These are phyloP conservation scores for Hanleya hanleyi DNA, from an alignment of 2,888 invertebrate genomes.

Conservation along the genomic window DNA sequence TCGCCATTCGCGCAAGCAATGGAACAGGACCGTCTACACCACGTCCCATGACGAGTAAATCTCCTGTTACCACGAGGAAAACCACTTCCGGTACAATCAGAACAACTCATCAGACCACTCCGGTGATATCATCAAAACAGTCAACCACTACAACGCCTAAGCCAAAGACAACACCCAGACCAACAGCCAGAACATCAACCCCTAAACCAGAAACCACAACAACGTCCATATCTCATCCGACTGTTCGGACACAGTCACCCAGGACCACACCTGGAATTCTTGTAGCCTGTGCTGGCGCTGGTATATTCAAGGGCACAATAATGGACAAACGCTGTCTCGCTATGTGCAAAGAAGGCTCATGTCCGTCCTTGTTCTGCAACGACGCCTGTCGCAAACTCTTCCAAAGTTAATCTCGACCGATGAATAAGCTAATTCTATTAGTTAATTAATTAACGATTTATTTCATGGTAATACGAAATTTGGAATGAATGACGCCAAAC, in stretches of 20 bases:
- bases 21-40: not conserved
- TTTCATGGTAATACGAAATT: too few species aligned
- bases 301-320: not conserved
- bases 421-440: too few species aligned
- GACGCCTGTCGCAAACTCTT: not conserved
- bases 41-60: not conserved
- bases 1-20: not conserved
- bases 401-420: too few species aligned
- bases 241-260: not conserved
- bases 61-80: too few species aligned
- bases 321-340: not conserved
- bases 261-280: too few species aligned
- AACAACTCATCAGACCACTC: too few species aligned
- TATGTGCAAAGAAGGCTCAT: not conserved
- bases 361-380: not conserved
- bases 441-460: too few species aligned
- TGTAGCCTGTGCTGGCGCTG: not conserved
- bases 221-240: not conserved
- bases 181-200: not conserved
- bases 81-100: too few species aligned
- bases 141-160: not conserved
- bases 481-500: too few species aligned
- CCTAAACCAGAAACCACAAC: not conserved
- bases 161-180: not conserved
- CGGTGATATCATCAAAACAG: too few species aligned